Percentiles rank a stretch among this genome's conserved stretches.
phyloP scores from a whole-genome alignment of 2,113 vertebrate genomes.

The Lutjanus erythropterus region DNA sequence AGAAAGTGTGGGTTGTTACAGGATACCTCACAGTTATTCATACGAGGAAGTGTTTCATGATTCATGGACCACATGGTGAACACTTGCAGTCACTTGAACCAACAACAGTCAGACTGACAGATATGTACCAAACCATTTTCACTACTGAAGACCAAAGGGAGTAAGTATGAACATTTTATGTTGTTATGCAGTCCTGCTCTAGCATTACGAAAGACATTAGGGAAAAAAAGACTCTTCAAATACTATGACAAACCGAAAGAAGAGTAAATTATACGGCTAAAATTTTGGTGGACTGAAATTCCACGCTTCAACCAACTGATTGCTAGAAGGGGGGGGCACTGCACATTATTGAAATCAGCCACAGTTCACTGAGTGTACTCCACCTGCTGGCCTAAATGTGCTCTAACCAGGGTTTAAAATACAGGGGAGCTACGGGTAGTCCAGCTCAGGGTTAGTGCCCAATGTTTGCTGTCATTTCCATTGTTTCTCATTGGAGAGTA shows the following conservation, averaged over 20 bases:
- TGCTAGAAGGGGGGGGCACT: too few species aligned
- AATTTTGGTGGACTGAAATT: too few species aligned
- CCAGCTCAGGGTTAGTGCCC: too few species aligned
- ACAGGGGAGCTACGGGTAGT: too few species aligned
- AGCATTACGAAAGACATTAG: not conserved
- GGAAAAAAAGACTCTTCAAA: not conserved
- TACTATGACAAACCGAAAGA: not conserved
- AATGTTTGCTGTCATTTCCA: too few species aligned
- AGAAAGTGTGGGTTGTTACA: not conserved
- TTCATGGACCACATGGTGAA: not conserved
- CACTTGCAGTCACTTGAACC: not conserved
- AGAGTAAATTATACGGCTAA: too few species aligned
- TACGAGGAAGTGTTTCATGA: not conserved
- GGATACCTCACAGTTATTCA: not conserved
- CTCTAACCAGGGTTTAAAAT: too few species aligned
- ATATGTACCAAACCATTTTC: not conserved
- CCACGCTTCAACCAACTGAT: too few species aligned
- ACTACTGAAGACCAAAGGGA: not conserved
- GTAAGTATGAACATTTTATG: not conserved
- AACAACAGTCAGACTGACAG: not conserved
- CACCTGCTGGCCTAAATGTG: too few species aligned
- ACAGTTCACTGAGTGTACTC: too few species aligned
- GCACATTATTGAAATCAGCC: too few species aligned
- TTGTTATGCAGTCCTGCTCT: not conserved
- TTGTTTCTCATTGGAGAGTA: too few species aligned